phyloP scores from a whole-genome alignment of 1,140 invertebrate species.

The Potamilus streckersoni region DNA sequence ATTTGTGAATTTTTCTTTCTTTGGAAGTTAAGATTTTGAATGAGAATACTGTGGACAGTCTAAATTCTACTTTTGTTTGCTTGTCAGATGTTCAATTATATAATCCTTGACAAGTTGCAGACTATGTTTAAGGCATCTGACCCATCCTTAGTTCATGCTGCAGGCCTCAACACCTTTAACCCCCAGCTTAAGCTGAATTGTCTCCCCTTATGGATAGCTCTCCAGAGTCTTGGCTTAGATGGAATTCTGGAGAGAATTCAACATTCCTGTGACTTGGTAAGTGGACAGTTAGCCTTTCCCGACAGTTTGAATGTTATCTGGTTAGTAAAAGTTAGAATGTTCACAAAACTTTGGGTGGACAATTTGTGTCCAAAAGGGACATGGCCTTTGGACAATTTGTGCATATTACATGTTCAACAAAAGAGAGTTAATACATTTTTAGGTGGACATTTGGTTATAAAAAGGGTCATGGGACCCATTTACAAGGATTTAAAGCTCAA shows the following conservation, averaged over 20 bases:
- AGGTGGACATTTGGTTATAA: too few relatives aligned
- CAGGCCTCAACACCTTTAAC: constrained; percentile 74
- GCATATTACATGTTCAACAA: too few relatives aligned
- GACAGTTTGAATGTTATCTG: background rate
- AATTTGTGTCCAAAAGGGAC: too few relatives aligned
- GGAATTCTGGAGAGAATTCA: constrained; percentile 79
- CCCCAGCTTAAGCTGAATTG: constrained; percentile 76
- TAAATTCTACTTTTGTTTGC: background rate
- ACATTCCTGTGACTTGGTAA: constrained; percentile 79
- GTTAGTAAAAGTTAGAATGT: background rate
- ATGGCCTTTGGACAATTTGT: too few relatives aligned
- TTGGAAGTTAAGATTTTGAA: background rate
- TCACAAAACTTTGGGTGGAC: background rate
- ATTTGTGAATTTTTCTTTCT: background rate
- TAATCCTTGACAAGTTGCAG: constrained; percentile 46
- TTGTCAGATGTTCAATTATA: background rate
- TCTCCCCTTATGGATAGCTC: constrained; percentile 84
- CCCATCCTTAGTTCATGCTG: constrained; percentile 73
- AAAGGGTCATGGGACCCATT: too few relatives aligned
- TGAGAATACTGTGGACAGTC: background rate
- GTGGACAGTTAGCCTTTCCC: constrained; percentile 6
- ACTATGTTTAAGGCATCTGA: constrained; percentile 70
- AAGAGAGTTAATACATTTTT: too few relatives aligned
- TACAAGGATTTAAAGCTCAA: too few relatives aligned
- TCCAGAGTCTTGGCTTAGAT: constrained; percentile 82